Conservation (phyloP, 2,113 vertebrate species). For the Calonectris borealis region DNA sequence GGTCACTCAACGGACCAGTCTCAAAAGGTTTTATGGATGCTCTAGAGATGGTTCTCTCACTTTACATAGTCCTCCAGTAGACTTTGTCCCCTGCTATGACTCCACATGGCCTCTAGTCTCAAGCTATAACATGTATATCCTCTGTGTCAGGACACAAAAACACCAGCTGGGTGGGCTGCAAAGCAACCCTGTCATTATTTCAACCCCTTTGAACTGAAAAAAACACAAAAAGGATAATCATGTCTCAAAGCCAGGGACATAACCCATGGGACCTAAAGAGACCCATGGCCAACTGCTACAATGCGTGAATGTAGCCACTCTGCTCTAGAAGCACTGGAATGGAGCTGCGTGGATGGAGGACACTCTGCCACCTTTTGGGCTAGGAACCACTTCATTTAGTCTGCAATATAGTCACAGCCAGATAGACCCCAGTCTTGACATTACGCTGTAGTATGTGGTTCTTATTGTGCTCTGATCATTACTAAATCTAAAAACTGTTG, state of each 20-base stretch:
- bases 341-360: not conserved
- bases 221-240: not conserved
- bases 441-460: not conserved
- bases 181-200: not conserved
- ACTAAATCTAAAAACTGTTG: not conserved
- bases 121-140: not conserved
- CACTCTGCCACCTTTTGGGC: not conserved
- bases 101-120: not conserved
- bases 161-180: not conserved
- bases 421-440: not conserved
- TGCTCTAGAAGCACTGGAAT: not conserved
- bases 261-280: not conserved
- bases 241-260: not conserved
- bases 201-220: not conserved
- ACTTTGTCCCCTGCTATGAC: not conserved
- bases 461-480: not conserved
- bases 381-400: not conserved
- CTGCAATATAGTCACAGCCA: not conserved
- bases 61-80: not conserved
- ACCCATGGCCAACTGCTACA: not conserved
- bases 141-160: not conserved
- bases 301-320: fast-evolving
- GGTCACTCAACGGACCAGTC: not conserved
- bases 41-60: not conserved
- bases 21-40: not conserved